Evolutionary conservation across 2,113 vertebrate genomes (phyloP).

Genomic region (Pelecanoides urinatrix): DNA sequence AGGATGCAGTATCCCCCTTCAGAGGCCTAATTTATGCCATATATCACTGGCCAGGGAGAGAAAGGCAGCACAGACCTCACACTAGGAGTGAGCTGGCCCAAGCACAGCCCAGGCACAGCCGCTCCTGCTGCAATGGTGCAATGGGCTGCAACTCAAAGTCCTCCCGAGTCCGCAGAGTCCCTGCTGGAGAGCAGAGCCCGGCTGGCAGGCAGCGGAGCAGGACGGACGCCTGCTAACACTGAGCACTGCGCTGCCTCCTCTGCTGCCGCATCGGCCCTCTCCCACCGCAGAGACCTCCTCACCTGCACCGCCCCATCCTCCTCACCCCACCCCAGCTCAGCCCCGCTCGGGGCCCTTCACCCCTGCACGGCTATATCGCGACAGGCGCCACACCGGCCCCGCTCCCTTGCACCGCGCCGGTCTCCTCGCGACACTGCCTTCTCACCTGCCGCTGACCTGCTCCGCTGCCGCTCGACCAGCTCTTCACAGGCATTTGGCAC

Average conservation of each 20-base stretch:
- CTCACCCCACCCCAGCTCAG: neutral
- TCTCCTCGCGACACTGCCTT: neutral
- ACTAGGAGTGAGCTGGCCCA: constrained; percentile 51
- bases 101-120: neutral
- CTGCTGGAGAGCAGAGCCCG: neutral
- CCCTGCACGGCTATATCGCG: accelerated
- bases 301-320: neutral
- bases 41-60: constrained; percentile 74
- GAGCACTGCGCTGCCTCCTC: neutral
- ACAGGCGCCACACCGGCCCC: neutral
- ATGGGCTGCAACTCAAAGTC: neutral
- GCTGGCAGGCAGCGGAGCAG: constrained; percentile 22
- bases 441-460: neutral
- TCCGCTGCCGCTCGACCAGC: neutral
- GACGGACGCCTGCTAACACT: neutral
- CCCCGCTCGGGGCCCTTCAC: accelerated
- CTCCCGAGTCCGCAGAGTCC: constrained; percentile 11
- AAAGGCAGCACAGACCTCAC: constrained; percentile 56
- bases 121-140: constrained; percentile 33
- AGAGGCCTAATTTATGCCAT: constrained; percentile 78
- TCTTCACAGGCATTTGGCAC: neutral
- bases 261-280: neutral
- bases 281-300: neutral
- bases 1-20: constrained; percentile 85
- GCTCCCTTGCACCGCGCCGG: neutral